Evolutionary conservation across 2,888 invertebrate species (phyloP).

Genomic region (Pteria penguin): DNA sequence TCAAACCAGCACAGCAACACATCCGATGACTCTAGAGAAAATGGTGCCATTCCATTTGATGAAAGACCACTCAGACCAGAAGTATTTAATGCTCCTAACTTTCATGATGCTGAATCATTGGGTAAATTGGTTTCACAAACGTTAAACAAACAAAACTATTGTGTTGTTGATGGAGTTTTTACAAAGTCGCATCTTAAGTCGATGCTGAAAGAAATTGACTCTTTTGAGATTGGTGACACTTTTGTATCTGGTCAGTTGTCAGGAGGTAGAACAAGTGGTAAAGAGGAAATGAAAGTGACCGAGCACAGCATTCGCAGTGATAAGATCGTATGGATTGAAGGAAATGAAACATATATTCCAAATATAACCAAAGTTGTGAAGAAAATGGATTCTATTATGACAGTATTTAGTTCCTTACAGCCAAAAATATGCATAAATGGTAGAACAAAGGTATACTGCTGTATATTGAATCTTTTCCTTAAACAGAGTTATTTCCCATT

Average conservation of each 20-base stretch:
- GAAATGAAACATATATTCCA: constrained; percentile 44
- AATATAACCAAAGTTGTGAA: constrained; percentile 44
- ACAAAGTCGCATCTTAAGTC: constrained; percentile 29
- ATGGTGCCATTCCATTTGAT: constrained; percentile 47
- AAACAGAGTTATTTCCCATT: too few relatives aligned
- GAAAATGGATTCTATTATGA: constrained; percentile 49
- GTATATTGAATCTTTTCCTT: too few relatives aligned
- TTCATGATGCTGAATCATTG: constrained; percentile 15
- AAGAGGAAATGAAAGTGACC: constrained; percentile 46
- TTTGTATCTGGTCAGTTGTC: constrained; percentile 45
- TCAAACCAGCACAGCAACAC: background rate
- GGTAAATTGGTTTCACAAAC: constrained; percentile 39
- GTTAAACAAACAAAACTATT: constrained; percentile 43
- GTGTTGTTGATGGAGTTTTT: constrained; percentile 54
- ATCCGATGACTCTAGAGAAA: background rate
- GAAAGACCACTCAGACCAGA: constrained; percentile 29
- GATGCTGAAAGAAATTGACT: constrained; percentile 45
- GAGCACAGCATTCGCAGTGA: constrained; percentile 87
- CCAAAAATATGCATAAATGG: constrained; percentile 90
- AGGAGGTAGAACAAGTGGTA: constrained; percentile 52
- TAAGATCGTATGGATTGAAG: constrained; percentile 94
- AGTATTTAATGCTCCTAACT: constrained; percentile 20
- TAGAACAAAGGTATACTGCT: constrained; percentile 92
- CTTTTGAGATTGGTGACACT: constrained; percentile 13
- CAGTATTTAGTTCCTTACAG: constrained; percentile 39